phyloP scores from a whole-genome alignment of 2,113 vertebrate genomes.

The Callaeas wilsoni region DNA sequence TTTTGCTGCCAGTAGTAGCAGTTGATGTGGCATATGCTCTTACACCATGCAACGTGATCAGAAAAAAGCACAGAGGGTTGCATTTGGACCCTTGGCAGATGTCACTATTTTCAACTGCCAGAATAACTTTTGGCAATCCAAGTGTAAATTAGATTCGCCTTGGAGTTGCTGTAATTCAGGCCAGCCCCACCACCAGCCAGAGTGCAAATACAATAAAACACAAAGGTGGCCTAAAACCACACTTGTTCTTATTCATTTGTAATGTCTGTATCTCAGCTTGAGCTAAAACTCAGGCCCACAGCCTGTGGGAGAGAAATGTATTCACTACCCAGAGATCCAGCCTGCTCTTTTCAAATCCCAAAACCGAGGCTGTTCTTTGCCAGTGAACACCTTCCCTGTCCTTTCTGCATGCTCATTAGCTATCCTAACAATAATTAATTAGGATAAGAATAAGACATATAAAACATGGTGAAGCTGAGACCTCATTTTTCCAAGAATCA shows the following conservation, averaged over 20 bases:
- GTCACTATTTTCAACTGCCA: not conserved
- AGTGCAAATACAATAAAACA: not conserved
- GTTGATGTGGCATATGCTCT: not conserved
- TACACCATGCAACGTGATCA: not conserved
- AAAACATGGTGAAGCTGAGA: not conserved
- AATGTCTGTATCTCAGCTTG: not conserved
- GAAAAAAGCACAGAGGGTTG: not conserved
- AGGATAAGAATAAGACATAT: not conserved
- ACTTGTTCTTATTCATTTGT: not conserved
- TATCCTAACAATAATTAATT: not conserved
- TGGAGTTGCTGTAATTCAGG: not conserved
- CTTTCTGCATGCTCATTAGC: not conserved
- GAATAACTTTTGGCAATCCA: not conserved
- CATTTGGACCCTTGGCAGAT: slow-evolving; percentile 27
- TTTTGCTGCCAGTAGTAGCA: not conserved
- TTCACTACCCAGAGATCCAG: not conserved
- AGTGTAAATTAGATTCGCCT: slow-evolving; percentile 23
- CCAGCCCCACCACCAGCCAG: not conserved
- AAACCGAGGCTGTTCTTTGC: not conserved
- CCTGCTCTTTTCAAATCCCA: not conserved
- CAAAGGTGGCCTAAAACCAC: not conserved
- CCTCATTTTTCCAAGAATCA: not conserved
- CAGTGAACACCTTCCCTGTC: not conserved
- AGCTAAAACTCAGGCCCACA: not conserved
- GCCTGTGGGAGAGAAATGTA: not conserved